Base-by-base conservation (phyloP, 2,113 vertebrate species). In the Mixornis gularis region DNA sequence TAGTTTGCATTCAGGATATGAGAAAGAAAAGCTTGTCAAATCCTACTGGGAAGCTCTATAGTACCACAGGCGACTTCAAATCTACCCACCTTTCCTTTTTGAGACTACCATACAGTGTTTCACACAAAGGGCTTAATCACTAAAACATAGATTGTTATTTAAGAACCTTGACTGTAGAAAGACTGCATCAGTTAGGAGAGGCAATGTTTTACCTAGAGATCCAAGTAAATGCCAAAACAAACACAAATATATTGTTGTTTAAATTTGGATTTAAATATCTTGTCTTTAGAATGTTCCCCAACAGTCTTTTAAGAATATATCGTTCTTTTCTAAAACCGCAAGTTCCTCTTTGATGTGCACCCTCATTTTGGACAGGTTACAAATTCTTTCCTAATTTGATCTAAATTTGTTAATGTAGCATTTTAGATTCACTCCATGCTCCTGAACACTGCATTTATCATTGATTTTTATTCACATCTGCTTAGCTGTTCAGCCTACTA, bases 381-480 rank as follows among this genome's bases (percentile, higher is more conserved):
- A 96, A 81, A 94, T 93, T 96, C 72, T 94, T 88, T 95, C 80
- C 93, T 96, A 90, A 96, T 84, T 89, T 72, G 29, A 29, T 91
- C 51, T 88, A 68, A 96, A 95, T 92, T 94, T 66, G 6, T 82
- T 86, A 79, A 79, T 79, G 65, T 46, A 41, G 65, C 41, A 76
- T 83, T 92, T 85, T 81, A 86, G 66, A 93, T 92, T 86, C 78
- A 77, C 88, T 93, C 70, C 46, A 49, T 82, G 87, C 64, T 95
- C 71, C 79, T 71, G 52, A 69, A 80, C 73, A 79, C 64, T 85
- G 79, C 65, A 94, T 93, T 96, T 96, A 93, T 96, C 72, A 59
- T 4, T 11, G 30, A 89, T 58, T 96, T 97, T 97, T 74, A 90
- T 89, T 85, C 73, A 93, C 90, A 97, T 93, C 94, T 97, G 94